Base-by-base conservation (phyloP, 1,140 invertebrate genomes). In the Microvelia longipes region DNA sequence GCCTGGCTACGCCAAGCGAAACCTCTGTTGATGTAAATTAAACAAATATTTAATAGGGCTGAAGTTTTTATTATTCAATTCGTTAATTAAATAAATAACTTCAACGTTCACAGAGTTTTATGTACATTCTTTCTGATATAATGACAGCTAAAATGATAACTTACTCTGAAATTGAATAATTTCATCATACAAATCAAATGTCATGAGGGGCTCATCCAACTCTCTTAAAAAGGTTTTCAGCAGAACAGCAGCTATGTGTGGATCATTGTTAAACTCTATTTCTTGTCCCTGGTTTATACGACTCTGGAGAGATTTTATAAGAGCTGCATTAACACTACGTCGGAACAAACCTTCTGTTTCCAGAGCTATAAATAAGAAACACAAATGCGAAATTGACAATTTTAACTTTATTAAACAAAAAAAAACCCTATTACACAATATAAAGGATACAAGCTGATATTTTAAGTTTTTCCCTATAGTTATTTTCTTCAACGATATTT, bases 281-380 rank as follows among this genome's bases (percentile, higher is more conserved):
- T 82, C 80, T 78, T 90, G 86, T 72, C 94, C 94, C 73, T 86
- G 83, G 81, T 98, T 96, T 75, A 93, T 92, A 28, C 85, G 85
- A 69, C 86, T 82, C 78, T 97, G 92, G 19, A 95, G 84, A 76
- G 92, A 87, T 79, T 91, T 93, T 27, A 98, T 87, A 69, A 89
- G 84, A 0, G 85, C 78, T 70, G 90, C 88, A 78, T 90, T 94
- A 0, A 93, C 92, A 2, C 93, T 97, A 75, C 96, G 84, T 77
- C 95, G 85, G 79, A 98, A 98, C 74, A 98, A 86, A 14, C 96
- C 96, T 81, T 98, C 95, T 0, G 92, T 95, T 81, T 97, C 94
- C 64, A 98, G 81, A 62, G 92, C 93, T 94, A 73, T 35, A 25
- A 35, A 29, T 27, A 60, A 29, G 29, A 25, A 69, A 28, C 19